A percentile compares a stretch with the other conserved stretches of the same genome.
phyloP scores from a whole-genome alignment of 2,113 vertebrate species.

The Typhlomys cinereus region DNA sequence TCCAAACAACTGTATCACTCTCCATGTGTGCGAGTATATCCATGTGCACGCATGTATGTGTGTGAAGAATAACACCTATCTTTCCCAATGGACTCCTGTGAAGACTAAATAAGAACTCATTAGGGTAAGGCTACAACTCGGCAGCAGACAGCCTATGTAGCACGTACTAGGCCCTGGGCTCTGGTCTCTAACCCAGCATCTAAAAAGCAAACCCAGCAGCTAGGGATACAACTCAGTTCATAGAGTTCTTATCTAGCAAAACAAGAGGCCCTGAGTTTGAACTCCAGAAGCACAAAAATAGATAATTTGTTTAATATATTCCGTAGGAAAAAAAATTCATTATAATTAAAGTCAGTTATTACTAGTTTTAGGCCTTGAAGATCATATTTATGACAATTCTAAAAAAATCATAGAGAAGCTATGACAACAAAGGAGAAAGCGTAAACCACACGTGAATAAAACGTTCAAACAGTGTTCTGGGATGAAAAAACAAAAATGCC shows the following conservation, averaged over 20 bases:
- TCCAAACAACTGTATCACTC: not conserved
- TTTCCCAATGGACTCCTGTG: not conserved
- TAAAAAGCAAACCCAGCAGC: not conserved
- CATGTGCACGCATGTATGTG: not conserved
- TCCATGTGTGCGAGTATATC: not conserved
- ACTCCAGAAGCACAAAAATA: not conserved
- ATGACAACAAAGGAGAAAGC: not conserved
- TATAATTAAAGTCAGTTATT: conserved; percentile 1
- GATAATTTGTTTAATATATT: not conserved
- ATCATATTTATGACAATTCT: conserved; percentile 37
- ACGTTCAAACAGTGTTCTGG: not conserved
- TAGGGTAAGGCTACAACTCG: rapidly evolving
- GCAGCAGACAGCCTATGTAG: not conserved
- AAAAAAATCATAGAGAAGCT: not conserved
- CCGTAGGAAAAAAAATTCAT: not conserved
- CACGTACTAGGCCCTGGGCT: not conserved
- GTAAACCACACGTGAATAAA: conserved; percentile 25
- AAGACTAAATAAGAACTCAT: not conserved
- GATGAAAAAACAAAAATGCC: not conserved
- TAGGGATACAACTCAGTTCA: not conserved
- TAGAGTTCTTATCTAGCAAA: not conserved
- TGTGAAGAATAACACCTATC: not conserved
- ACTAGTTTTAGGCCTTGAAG: conserved; percentile 1
- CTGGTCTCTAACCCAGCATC: not conserved
- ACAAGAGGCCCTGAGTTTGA: not conserved